Evolutionary conservation across 1,140 invertebrate genomes (phyloP), one percentile per base, ranked within the genome.

Genomic region (Trinorchestia longiramus): DNA sequence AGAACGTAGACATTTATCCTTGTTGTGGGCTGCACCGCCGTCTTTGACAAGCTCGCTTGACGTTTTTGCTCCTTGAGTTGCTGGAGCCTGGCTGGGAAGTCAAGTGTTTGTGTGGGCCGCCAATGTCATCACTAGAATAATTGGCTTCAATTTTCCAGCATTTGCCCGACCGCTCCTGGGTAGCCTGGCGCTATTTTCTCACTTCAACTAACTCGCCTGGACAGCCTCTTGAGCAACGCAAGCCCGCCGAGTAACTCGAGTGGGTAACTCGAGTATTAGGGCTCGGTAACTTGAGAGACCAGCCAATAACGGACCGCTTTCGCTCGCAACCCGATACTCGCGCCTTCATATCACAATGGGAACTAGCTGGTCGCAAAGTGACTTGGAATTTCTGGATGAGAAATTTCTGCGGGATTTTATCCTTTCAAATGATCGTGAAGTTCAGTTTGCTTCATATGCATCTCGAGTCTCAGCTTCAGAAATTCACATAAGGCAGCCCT

Each of bases 121-220:
- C 92, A 23, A 28, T 94, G 92, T 94, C 92, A 94, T 94, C 92
- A 94, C 92, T 94, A 94, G 92, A 94, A 94, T 94, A 94, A 94
- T 94, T 94, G 92, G 92, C 92, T 94, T 44, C 92, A 94, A 94
- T 94, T 94, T 94, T 47, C 92, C 19, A 94, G 44, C 43, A 94
- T 94, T 94, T 94, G 92, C 92, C 40, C 92, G 92, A 44, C 19
- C 43, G 92, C 92, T 94, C 19, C 44, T 94, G 8, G 43, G 41
- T 45, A 42, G 41, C 92, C 92, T 11, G 44, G 43, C 43, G 92
- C 92, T 94, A 44, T 94, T 94, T 94, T 94, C 92, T 94, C 19
- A 94, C 92, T 94, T 40, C 43, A 94, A 36, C 92, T 94, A 94
- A 94, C 92, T 94, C 92, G 43, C 43, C 43, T 40, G 43, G 92